These are phyloP conservation scores for Zophobas atratus DNA, from an alignment of 1,140 invertebrate species.

Conservation along the genomic window DNA sequence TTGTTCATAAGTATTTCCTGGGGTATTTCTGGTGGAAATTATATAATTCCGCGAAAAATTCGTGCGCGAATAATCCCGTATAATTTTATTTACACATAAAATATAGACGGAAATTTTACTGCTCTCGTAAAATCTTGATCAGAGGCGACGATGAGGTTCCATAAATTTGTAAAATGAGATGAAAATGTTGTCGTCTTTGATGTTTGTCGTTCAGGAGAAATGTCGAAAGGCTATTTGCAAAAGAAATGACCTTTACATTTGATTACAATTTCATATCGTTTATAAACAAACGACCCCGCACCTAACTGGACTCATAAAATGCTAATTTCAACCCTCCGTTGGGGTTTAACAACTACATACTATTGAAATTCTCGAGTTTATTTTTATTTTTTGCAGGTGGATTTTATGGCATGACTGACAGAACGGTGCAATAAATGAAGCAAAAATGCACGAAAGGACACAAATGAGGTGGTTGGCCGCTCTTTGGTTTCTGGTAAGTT, in stretches of 20 bases:
- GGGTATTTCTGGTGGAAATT: conserved; percentile 7
- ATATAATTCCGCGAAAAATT: conserved; percentile 9
- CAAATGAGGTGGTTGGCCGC: conserved; percentile 31
- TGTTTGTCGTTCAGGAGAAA: conserved; percentile 29
- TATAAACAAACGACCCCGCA: conserved; percentile 1
- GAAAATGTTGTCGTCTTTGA: conserved; percentile 25
- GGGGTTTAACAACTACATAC: conserved; percentile 1
- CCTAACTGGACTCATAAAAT: conserved; percentile 2
- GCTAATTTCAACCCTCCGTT: conserved; percentile 1
- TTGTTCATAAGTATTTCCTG: background rate
- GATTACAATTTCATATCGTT: background rate
- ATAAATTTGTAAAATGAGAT: conserved; percentile 39
- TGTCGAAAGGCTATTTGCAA: conserved; percentile 11
- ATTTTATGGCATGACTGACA: conserved; percentile 30
- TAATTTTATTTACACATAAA: conserved; percentile 49
- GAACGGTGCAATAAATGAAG: conserved; percentile 43
- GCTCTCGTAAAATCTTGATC: conserved; percentile 44
- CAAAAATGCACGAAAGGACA: conserved; percentile 24
- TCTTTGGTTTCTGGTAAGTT: conserved; percentile 42
- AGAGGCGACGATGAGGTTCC: conserved; percentile 41
- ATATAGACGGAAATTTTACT: conserved; percentile 45
- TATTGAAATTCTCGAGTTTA: background rate
- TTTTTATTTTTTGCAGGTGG: conserved; percentile 43
- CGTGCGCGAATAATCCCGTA: conserved; percentile 35
- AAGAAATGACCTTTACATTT: conserved; percentile 4